Evolutionary conservation across 2,888 invertebrate species (phyloP).

Genomic region (Pasiphila rectangulata): DNA sequence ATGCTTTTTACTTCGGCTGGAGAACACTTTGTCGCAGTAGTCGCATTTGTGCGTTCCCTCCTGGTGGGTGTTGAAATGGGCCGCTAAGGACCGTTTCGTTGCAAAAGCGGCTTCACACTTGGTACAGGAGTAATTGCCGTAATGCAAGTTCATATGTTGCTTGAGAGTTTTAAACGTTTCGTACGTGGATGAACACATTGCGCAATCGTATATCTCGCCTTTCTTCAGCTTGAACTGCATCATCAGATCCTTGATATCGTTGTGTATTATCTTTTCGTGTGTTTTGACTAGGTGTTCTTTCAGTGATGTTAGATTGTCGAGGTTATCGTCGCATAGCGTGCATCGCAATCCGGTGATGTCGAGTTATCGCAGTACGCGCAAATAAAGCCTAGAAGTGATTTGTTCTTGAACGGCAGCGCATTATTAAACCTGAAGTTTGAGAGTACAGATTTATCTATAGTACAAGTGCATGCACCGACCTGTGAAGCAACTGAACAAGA

Average conservation of each 20-base stretch:
- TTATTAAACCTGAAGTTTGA: not conserved
- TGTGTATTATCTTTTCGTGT: slow-evolving; percentile 52
- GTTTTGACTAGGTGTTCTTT: slow-evolving; percentile 51
- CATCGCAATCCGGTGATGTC: slow-evolving; percentile 67
- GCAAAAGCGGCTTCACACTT: slow-evolving; percentile 62
- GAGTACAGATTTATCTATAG: too few relatives aligned
- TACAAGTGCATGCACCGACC: too few relatives aligned
- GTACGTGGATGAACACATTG: slow-evolving; percentile 56
- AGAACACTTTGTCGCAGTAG: slow-evolving; percentile 64
- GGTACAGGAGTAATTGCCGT: slow-evolving; percentile 61
- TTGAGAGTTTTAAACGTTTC: slow-evolving; percentile 69
- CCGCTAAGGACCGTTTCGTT: slow-evolving; percentile 57
- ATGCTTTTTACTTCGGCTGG: slow-evolving; percentile 54
- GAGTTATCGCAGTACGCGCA: slow-evolving; percentile 38
- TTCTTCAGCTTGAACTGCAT: slow-evolving; percentile 61
- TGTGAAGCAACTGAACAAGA: too few relatives aligned
- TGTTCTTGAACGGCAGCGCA: slow-evolving; percentile 1
- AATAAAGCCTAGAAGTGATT: not conserved
- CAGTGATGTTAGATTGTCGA: slow-evolving; percentile 51
- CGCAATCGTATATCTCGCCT: slow-evolving; percentile 50
- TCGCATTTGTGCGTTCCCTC: slow-evolving; percentile 62
- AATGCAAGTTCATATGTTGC: slow-evolving; percentile 67
- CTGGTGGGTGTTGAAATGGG: slow-evolving; percentile 57
- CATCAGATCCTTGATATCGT: slow-evolving; percentile 63
- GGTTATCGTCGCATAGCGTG: slow-evolving; percentile 43